Evolutionary conservation across 2,888 invertebrate genomes (phyloP), one percentile per base, ranked within the genome.

Genomic region (Cataglyphis albicans): DNA sequence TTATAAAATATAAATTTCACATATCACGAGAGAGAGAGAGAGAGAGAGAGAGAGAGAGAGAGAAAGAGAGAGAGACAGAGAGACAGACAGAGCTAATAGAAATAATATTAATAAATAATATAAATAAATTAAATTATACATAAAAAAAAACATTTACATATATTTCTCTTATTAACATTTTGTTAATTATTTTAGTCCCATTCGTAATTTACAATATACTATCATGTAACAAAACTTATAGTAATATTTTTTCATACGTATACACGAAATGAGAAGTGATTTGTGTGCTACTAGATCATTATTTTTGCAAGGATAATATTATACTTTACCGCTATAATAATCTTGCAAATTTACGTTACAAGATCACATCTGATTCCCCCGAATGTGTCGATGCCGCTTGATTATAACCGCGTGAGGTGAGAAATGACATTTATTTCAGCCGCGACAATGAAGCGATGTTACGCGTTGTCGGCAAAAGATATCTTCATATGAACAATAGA

Each of bases 401-500:
- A 12, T 10, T 10, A 48, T 57, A 48, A 38, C 18, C 12, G 12
- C 57, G 41, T 21, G n/a, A 25, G 9, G 12, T 12, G 15, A 7
- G 35, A 44, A 4, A 7, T 5, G 15, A 18, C 35, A 41, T 41
- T 41, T 21, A 57, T 21, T 59, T 59, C 48, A 55, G n/a, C n/a
- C 12, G 29, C 29, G 48, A 15, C 21, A 25, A 21, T n/a, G 65
- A 61, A n/a, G n/a, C 78, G 48, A 59, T 72, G 55, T 6, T 21
- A 15, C 32, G 25, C 12, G 29, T 41, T 35, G 12, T 61, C 55
- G 21, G 25, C 15, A 35, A 65, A 64, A 83, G 67, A 65, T 75
- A 83, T 65, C 48, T 41, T 32, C 57, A 41, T 85, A 86, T 87
- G 84, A 90, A 90, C 90, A 90, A 90, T 89, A 38, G 88, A 7